These are phyloP conservation scores for Drosophila kuntzei DNA, from an alignment of 2,888 invertebrate genomes.

Conservation along the genomic window DNA sequence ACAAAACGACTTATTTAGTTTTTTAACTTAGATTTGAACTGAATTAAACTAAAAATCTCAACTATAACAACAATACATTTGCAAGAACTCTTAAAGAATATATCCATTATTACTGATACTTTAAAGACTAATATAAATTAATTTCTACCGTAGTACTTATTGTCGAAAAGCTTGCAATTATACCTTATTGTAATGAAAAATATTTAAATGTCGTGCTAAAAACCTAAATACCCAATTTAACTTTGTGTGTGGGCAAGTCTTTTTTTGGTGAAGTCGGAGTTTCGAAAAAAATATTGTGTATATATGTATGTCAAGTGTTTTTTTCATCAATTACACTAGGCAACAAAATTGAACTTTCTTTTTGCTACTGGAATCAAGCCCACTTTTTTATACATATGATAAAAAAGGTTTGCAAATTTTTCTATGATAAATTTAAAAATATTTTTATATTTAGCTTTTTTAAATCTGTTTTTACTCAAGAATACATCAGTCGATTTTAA, in stretches of 20 bases:
- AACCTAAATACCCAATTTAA: neutral
- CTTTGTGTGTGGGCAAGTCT: conserved; percentile 4
- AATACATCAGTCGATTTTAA: too few relatives aligned
- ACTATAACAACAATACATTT: neutral
- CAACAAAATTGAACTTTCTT: too few relatives aligned
- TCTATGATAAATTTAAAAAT: too few relatives aligned
- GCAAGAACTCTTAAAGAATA: neutral
- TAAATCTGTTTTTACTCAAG: too few relatives aligned
- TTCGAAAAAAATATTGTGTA: neutral
- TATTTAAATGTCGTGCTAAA: neutral
- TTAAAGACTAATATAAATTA: conserved; percentile 3
- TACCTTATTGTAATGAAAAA: conserved; percentile 16
- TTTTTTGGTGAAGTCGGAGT: neutral
- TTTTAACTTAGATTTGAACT: too few relatives aligned
- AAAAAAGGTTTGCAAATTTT: too few relatives aligned
- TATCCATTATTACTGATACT: neutral
- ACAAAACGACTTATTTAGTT: too few relatives aligned
- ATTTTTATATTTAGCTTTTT: too few relatives aligned
- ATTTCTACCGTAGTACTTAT: neutral
- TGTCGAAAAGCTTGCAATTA: neutral
- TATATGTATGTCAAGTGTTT: conserved; percentile 5
- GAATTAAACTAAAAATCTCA: too few relatives aligned
- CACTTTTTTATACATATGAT: too few relatives aligned
- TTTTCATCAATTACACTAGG: too few relatives aligned
- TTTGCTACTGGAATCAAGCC: too few relatives aligned